phyloP scores from a whole-genome alignment of 1,140 invertebrate species.

The Bemisia tabaci region DNA sequence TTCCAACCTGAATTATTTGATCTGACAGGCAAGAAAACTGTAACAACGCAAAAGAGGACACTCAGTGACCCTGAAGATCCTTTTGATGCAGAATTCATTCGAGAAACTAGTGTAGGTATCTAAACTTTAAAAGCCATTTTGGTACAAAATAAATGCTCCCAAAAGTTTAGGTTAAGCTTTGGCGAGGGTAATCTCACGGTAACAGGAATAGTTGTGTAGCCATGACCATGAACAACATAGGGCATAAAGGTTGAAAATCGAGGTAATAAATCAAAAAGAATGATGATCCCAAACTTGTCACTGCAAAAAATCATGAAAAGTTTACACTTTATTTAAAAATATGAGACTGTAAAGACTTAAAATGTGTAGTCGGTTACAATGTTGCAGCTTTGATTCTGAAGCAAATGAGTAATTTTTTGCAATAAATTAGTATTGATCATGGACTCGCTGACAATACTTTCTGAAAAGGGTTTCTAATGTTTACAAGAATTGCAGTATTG shows the following conservation, averaged over 20 bases:
- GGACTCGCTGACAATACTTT: too few relatives aligned
- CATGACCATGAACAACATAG: too few relatives aligned
- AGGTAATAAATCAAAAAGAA: neutral
- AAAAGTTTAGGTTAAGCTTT: neutral
- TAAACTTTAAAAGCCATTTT: neutral
- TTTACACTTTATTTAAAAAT: too few relatives aligned
- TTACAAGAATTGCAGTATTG: too few relatives aligned
- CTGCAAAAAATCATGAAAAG: neutral
- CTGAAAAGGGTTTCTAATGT: too few relatives aligned
- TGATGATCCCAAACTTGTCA: neutral
- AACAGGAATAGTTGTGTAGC: neutral
- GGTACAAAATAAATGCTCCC: neutral
- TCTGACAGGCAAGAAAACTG: constrained; percentile 58
- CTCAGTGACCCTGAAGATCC: constrained; percentile 82
- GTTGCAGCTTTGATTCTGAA: too few relatives aligned
- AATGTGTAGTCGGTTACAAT: too few relatives aligned
- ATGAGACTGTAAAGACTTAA: too few relatives aligned
- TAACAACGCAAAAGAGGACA: constrained; percentile 56
- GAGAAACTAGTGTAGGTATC: constrained; percentile 62
- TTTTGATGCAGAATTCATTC: constrained; percentile 80
- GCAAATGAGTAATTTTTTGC: too few relatives aligned
- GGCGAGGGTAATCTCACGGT: neutral
- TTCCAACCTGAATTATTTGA: constrained; percentile 81
- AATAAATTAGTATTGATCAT: too few relatives aligned
- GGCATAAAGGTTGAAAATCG: neutral